Evolutionary conservation across 2,113 vertebrate species (phyloP).

Genomic region (Crotalus viridis): DNA sequence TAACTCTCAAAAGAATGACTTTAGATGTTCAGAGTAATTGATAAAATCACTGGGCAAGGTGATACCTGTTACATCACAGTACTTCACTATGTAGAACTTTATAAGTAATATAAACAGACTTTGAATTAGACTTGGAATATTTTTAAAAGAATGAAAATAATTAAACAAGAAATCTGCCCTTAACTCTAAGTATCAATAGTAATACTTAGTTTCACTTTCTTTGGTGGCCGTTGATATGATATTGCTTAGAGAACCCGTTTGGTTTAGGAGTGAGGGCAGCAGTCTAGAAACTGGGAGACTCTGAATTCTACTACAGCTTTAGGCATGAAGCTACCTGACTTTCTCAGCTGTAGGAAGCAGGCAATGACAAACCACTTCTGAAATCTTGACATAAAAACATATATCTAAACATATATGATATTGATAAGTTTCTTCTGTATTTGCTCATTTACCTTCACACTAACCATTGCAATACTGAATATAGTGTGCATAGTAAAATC

Average conservation of each 20-base stretch:
- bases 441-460: background rate
- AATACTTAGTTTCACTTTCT: background rate
- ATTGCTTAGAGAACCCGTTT: background rate
- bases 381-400: background rate
- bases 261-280: background rate
- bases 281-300: background rate
- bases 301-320: background rate
- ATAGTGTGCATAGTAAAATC: background rate
- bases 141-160: background rate
- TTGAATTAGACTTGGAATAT: background rate
- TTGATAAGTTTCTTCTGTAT: background rate
- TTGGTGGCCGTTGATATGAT: background rate
- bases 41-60: background rate
- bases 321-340: background rate
- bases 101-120: background rate
- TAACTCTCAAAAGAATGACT: background rate
- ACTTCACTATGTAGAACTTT: background rate
- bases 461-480: background rate
- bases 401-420: background rate
- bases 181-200: background rate
- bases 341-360: background rate
- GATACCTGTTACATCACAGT: background rate
- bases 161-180: background rate
- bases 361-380: background rate
- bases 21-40: background rate